Conservation (phyloP, 2,113 vertebrate genomes). For the Varanus salvator region DNA sequence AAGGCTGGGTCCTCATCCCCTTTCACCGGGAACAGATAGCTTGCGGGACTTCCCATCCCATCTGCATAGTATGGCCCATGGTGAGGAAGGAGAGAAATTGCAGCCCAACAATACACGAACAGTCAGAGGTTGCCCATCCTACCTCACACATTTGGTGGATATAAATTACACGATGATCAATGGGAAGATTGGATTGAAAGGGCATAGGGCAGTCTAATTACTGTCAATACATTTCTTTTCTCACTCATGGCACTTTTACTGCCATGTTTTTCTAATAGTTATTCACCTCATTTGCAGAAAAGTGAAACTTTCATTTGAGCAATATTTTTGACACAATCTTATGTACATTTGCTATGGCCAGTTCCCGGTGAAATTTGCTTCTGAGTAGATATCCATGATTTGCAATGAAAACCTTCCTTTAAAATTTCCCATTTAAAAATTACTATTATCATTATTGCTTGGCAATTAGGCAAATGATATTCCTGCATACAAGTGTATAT, state of each 20-base stretch:
- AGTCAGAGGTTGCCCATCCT: too few species aligned
- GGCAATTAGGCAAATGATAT: neutral
- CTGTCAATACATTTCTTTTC: neutral
- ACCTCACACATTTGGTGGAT: neutral
- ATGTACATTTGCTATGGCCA: neutral
- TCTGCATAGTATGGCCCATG: neutral
- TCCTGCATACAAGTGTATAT: neutral
- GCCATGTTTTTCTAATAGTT: neutral
- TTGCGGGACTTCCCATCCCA: neutral
- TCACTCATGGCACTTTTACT: neutral
- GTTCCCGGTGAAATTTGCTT: neutral
- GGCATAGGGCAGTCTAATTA: too few species aligned
- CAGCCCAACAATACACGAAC: neutral
- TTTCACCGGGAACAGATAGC: too few species aligned
- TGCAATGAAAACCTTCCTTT: conserved; percentile 31
- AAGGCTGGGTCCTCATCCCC: neutral
- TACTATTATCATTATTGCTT: neutral
- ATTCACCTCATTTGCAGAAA: neutral
- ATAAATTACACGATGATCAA: neutral
- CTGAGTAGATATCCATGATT: neutral
- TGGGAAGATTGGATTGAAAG: neutral
- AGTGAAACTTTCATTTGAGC: neutral
- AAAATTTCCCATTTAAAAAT: neutral
- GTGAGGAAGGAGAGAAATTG: neutral
- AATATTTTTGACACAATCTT: neutral